Base-by-base conservation (phyloP, 2,888 invertebrate species). In the Horisme vitalbata region DNA sequence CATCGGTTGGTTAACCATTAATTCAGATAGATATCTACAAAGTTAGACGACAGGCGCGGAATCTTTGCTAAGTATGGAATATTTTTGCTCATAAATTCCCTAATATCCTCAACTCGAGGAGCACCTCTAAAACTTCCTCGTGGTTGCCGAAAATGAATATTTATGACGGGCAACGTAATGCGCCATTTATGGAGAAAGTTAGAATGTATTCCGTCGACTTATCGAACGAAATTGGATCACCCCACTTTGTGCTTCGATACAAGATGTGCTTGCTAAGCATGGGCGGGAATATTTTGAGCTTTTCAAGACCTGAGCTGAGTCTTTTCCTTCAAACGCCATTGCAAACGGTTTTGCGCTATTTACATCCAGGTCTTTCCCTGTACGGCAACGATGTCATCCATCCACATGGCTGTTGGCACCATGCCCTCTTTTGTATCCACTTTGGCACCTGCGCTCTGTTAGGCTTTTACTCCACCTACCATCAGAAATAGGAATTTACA, bases 141-240 rank as follows among this genome's bases (percentile, higher is more conserved):
- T 72, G 73, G 75, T 79, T 79, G 71, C 75, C 73, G 74, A 83
- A 85, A 86, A 87, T 88, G 85, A 88, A 87, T 88, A 88, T 88
- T 88, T 87, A 88, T 86, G 81, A 81, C 80, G 71, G 74, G 75
- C 79, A 78, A 71, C 78, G 76, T 83, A 82, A 84, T 79, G 77
- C 78, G 75, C 79, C 85, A 79, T 86, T 86, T 86, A 85, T 86
- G 83, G 80, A 76, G 75, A 77, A 86, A 88, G 83, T 87, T 86
- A 65, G 74, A 79, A 81, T 77, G 78, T 75, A 75, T 80, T 83
- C 71, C 67, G 65, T 64, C 70, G 74, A 81, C 77, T 80, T 83
- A 83, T 80, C 77, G 72, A 75, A 75, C 65, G 65, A 64, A 72
- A 75, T 71, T 68, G 71, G 71, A 71, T 71, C 68, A 67, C 57